Evolutionary conservation across 2,797 vertebrate genomes (phyloP).

Genomic region (Anguilla pacifica): DNA sequence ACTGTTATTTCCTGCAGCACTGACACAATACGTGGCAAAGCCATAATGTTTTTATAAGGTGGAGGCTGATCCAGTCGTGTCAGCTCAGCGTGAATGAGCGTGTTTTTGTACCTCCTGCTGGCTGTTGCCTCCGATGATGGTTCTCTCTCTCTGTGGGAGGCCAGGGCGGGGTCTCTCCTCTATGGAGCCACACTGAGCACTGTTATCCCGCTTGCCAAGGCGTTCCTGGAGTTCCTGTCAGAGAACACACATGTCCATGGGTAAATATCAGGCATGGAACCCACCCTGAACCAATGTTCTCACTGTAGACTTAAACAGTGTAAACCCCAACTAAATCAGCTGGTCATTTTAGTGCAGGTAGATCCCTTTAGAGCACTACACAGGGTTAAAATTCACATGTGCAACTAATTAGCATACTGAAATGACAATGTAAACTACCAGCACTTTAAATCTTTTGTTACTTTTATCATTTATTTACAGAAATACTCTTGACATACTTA

Average conservation of each 20-base stretch:
- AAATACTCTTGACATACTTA: background rate
- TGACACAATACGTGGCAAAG: background rate
- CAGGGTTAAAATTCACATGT: background rate
- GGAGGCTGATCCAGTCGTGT: background rate
- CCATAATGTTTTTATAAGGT: background rate
- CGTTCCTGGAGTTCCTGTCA: constrained; percentile 70
- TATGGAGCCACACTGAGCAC: constrained; percentile 48
- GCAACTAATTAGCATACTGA: background rate
- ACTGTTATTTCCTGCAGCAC: background rate
- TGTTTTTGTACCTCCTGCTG: constrained; percentile 65
- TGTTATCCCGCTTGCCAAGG: constrained; percentile 58
- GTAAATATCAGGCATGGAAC: background rate
- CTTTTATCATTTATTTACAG: background rate
- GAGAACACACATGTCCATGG: constrained; percentile 27
- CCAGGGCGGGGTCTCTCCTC: constrained; percentile 62
- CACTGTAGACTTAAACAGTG: background rate
- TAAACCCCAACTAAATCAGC: background rate
- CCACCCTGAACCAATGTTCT: background rate
- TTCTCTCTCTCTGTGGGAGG: constrained; percentile 75
- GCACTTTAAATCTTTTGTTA: too few relatives aligned
- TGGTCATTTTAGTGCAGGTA: background rate
- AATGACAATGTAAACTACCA: too few relatives aligned
- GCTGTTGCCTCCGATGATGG: constrained; percentile 77
- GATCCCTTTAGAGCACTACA: background rate
- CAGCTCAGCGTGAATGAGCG: background rate